Conservation (phyloP, 2,888 invertebrate genomes). For the Stegana nigrithorax region DNA sequence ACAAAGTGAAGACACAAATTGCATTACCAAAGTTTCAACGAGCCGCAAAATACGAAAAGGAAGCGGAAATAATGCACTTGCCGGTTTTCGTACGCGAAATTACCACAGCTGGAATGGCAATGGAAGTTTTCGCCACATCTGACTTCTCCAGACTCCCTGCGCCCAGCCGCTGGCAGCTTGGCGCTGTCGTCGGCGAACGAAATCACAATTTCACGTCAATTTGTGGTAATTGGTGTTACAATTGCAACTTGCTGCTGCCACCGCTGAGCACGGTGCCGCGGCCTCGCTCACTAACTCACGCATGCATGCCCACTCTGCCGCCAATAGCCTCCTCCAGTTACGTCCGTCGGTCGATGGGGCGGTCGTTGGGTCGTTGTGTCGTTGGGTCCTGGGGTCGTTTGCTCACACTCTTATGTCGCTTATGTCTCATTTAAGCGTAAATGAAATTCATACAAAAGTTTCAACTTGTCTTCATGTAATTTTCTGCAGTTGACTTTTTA, state of each 20-base stretch:
- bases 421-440: conserved; percentile 8
- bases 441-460: conserved; percentile 20
- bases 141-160: background rate
- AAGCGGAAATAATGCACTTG: conserved; percentile 19
- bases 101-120: too few species aligned
- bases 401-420: conserved; percentile 10
- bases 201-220: conserved; percentile 36
- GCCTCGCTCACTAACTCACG: background rate
- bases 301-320: background rate
- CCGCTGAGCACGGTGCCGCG: background rate
- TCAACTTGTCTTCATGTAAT: conserved; percentile 14
- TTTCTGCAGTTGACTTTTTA: conserved; percentile 13
- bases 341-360: background rate
- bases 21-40: conserved; percentile 16
- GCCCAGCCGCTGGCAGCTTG: background rate
- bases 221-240: conserved; percentile 61
- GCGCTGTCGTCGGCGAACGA: background rate
- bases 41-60: conserved; percentile 17
- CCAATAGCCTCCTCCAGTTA: background rate
- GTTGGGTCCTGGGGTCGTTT: too few species aligned
- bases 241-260: conserved; percentile 45
- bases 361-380: background rate
- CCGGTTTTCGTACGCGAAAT: conserved; percentile 14
- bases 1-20: background rate
- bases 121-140: background rate